Evolutionary conservation across 2,888 invertebrate genomes (phyloP).

Genomic region (Aplocera efformata): DNA sequence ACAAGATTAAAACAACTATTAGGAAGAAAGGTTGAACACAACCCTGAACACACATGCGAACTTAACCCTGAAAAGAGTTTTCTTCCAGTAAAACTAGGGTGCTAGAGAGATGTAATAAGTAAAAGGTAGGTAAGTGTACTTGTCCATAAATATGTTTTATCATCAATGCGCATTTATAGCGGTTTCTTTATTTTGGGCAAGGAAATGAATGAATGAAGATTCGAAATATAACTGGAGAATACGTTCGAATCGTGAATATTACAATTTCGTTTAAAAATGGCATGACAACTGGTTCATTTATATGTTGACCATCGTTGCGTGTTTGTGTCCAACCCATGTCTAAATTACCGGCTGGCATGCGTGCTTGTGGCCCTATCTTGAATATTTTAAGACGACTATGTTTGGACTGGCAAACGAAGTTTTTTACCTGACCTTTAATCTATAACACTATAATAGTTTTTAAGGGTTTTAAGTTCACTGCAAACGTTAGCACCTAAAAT

Average conservation of each 20-base stretch:
- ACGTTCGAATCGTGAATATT: too few relatives aligned
- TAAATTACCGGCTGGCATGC: constrained; percentile 61
- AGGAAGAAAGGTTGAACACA: background rate
- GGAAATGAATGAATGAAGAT: too few relatives aligned
- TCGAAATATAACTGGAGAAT: too few relatives aligned
- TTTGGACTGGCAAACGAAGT: constrained; percentile 37
- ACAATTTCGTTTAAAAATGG: constrained; percentile 5
- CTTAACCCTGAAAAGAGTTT: too few relatives aligned
- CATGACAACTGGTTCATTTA: constrained; percentile 31
- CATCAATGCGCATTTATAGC: too few relatives aligned
- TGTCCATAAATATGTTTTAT: too few relatives aligned
- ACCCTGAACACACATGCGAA: too few relatives aligned
- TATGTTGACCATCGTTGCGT: constrained; percentile 61
- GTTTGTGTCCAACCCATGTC: constrained; percentile 56
- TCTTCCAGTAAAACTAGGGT: too few relatives aligned
- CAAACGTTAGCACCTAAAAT: too few relatives aligned
- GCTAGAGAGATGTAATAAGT: too few relatives aligned
- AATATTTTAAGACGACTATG: constrained; percentile 61
- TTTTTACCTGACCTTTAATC: constrained; percentile 36
- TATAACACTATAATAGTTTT: constrained; percentile 35
- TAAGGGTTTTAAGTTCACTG: constrained; percentile 47
- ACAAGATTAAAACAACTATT: background rate
- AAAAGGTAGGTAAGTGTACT: too few relatives aligned
- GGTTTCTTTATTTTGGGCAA: too few relatives aligned
- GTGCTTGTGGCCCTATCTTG: constrained; percentile 56